phyloP scores from a whole-genome alignment of 2,888 invertebrate species.

The Epinotia nisella region DNA sequence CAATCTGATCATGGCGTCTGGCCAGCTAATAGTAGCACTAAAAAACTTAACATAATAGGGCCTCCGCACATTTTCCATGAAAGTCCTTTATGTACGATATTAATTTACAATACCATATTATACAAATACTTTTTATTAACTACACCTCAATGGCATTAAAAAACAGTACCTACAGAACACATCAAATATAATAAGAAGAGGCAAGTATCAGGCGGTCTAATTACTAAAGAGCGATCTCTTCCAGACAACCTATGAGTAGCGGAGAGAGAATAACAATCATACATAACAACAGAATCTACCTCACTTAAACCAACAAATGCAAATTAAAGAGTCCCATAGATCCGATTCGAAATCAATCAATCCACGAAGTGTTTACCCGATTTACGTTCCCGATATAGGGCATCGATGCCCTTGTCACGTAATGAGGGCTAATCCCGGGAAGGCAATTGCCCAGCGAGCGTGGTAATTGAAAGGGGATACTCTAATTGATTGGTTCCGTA shows the following conservation, averaged over 20 bases:
- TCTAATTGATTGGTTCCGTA: slow-evolving; percentile 48
- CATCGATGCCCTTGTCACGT: slow-evolving; percentile 28
- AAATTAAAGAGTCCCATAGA: too few species aligned
- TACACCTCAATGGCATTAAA: too few species aligned
- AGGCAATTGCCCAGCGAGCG: slow-evolving; percentile 27
- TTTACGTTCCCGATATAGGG: not conserved
- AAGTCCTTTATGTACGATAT: not conserved
- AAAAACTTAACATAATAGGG: slow-evolving; percentile 1
- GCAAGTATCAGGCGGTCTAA: too few species aligned
- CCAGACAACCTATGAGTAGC: too few species aligned
- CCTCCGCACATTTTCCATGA: not conserved
- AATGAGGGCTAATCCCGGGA: slow-evolving; percentile 32
- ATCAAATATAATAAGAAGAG: too few species aligned
- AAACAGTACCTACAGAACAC: too few species aligned
- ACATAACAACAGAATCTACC: too few species aligned
- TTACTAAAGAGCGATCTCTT: too few species aligned
- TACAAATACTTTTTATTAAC: not conserved
- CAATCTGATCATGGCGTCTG: not conserved
- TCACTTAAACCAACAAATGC: too few species aligned
- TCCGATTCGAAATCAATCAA: not conserved
- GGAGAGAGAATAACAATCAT: too few species aligned
- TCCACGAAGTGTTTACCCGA: not conserved
- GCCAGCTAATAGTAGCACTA: not conserved
- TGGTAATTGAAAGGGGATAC: slow-evolving; percentile 47
- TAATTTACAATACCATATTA: not conserved